Conservation (phyloP, 2,797 vertebrate species). For the Pachyuromys duprasi region DNA sequence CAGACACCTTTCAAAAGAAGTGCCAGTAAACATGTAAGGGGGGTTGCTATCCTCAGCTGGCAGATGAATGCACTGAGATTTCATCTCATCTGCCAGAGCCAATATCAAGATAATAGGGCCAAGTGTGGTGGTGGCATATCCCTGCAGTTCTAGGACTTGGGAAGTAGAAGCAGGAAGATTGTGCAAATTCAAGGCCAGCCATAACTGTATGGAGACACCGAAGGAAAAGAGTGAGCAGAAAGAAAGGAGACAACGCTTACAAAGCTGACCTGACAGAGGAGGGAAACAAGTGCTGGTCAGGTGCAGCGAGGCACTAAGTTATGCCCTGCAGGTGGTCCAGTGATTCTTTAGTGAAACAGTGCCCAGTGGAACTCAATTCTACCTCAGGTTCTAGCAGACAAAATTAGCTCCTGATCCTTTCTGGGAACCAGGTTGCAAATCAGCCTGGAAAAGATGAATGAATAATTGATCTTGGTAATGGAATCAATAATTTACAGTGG, state of each 20-base stretch:
- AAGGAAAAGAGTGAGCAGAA: neutral
- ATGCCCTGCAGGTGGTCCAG: neutral
- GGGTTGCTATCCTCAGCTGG: neutral
- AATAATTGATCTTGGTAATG: conserved; percentile 63
- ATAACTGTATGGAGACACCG: neutral
- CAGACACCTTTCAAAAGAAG: neutral
- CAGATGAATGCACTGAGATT: neutral
- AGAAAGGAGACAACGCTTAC: neutral
- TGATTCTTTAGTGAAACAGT: neutral
- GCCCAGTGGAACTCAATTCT: neutral
- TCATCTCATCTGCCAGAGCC: neutral
- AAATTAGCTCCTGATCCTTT: neutral
- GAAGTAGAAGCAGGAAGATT: neutral
- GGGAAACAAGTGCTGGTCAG: neutral
- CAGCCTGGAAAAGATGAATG: conserved; percentile 55
- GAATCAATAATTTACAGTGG: conserved; percentile 49
- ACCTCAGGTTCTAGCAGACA: conserved; percentile 15
- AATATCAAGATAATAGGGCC: neutral
- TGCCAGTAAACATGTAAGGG: neutral
- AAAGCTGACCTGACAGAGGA: neutral
- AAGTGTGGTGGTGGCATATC: no score
- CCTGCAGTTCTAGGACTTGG: neutral
- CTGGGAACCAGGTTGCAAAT: conserved; percentile 12
- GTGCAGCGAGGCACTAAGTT: neutral
- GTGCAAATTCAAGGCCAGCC: neutral